Evolutionary conservation across 2,888 invertebrate species (phyloP).

Genomic region (Syrphus vitripennis): DNA sequence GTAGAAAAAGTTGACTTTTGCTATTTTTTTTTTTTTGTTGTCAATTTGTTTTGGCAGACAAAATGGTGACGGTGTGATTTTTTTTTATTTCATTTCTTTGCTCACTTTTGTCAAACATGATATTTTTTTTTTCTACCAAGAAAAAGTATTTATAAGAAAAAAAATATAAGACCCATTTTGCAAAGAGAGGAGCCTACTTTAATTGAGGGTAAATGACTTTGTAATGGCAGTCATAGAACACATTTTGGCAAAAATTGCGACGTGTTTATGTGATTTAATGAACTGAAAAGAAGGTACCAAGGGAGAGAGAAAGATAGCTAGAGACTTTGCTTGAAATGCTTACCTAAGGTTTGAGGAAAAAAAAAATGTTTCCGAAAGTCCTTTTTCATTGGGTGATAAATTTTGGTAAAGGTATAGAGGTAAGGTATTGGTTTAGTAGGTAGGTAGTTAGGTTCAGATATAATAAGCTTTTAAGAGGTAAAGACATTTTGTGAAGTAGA

Average conservation of each 20-base stretch:
- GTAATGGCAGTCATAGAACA: slow-evolving; percentile 58
- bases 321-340: background rate
- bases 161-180: background rate
- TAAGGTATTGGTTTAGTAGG: background rate
- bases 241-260: slow-evolving; percentile 62
- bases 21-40: slow-evolving; percentile 39
- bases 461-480: slow-evolving; percentile 12
- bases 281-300: slow-evolving; percentile 48
- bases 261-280: slow-evolving; percentile 62
- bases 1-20: slow-evolving; percentile 52
- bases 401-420: background rate
- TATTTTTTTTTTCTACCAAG: slow-evolving; percentile 7
- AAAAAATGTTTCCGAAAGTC: slow-evolving; percentile 3
- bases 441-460: background rate
- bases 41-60: slow-evolving; percentile 66
- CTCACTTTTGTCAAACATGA: slow-evolving; percentile 34
- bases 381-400: slow-evolving; percentile 41
- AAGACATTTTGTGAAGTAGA: background rate
- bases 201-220: slow-evolving; percentile 60
- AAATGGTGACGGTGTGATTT: slow-evolving; percentile 66
- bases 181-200: slow-evolving; percentile 32
- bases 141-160: background rate
- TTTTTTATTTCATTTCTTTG: background rate
- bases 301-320: background rate
- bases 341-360: background rate